phyloP scores from a whole-genome alignment of 2,113 vertebrate genomes.

The Actenoides hombroni region DNA sequence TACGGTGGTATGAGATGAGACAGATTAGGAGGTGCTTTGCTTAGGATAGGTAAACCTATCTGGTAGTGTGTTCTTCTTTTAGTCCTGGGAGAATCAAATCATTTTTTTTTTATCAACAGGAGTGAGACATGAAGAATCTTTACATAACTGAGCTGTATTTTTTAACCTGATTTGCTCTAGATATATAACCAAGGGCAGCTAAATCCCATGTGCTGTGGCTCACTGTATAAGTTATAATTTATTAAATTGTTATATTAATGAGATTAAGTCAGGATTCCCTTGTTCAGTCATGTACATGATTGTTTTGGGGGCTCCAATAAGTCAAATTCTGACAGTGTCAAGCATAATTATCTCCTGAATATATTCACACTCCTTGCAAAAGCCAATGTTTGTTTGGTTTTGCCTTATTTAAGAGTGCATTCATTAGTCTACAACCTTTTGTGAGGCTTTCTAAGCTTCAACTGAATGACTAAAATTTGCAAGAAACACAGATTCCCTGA shows the following conservation, averaged over 20 bases:
- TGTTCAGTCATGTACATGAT: not conserved
- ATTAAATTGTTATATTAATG: constrained; percentile 14
- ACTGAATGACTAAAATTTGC: not conserved
- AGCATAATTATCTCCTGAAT: constrained; percentile 43
- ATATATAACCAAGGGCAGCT: not conserved
- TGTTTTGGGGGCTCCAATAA: not conserved
- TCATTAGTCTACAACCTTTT: not conserved
- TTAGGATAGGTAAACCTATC: not conserved
- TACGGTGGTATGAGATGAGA: not conserved
- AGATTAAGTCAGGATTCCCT: constrained; percentile 38
- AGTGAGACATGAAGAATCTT: not conserved
- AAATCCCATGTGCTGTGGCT: not conserved
- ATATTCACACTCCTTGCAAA: not conserved
- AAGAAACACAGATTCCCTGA: constrained; percentile 5
- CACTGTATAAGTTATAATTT: constrained; percentile 18
- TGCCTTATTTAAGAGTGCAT: not conserved
- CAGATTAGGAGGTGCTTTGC: not conserved
- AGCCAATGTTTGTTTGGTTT: not conserved
- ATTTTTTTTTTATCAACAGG: not conserved
- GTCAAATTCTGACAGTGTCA: constrained; percentile 1
- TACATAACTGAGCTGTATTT: not conserved
- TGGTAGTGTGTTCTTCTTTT: not conserved
- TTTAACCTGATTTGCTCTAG: constrained; percentile 5
- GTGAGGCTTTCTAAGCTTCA: not conserved
- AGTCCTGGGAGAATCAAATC: not conserved